Conservation (phyloP, 2,888 invertebrate species). For the Psylliodes chrysocephalus region DNA sequence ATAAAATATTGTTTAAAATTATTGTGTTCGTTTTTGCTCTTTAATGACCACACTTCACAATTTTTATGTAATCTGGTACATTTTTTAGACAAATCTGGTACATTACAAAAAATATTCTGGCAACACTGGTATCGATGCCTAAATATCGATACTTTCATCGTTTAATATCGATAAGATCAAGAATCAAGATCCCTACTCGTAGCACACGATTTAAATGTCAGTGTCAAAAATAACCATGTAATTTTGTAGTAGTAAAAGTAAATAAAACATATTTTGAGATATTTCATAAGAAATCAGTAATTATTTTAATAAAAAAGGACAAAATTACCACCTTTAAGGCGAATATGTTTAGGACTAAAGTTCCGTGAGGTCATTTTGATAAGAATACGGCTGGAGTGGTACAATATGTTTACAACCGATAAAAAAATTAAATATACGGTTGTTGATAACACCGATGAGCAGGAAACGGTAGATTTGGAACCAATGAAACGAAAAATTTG, state of each 20-base stretch:
- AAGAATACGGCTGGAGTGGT: not conserved
- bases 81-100: no score
- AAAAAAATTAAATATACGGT: conserved; percentile 40
- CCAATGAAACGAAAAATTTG: conserved; percentile 55
- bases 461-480: conserved; percentile 56
- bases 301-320: not conserved
- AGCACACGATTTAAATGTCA: no score
- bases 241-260: not conserved
- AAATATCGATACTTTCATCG: no score
- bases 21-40: no score
- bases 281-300: not conserved
- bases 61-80: no score
- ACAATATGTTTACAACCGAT: conserved; percentile 41
- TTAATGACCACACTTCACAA: no score
- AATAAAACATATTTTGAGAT: not conserved
- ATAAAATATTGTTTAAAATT: no score
- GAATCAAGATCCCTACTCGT: no score
- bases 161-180: no score
- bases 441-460: conserved; percentile 40
- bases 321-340: not conserved
- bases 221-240: not conserved
- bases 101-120: no score
- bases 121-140: no score
- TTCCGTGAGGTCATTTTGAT: conserved; percentile 9
- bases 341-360: conserved; percentile 3